These are phyloP conservation scores for Nephotettix cincticeps DNA, from an alignment of 1,140 invertebrate genomes.

Conservation along the genomic window DNA sequence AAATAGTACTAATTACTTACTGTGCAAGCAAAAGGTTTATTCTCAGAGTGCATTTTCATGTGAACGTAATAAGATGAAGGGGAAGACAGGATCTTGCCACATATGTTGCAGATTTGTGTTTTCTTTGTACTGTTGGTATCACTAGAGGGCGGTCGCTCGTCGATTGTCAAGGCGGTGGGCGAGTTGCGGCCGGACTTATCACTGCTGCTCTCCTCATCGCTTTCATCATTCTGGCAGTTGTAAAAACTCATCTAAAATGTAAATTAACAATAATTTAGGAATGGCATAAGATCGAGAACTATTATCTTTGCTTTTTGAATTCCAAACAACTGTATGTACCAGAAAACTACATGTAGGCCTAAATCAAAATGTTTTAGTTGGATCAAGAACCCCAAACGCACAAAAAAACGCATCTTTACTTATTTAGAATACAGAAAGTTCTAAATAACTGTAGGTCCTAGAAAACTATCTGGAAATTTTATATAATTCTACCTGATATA, in stretches of 20 bases:
- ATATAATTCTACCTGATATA: too few species aligned
- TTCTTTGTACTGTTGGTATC: slow-evolving; percentile 24
- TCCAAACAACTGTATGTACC: too few species aligned
- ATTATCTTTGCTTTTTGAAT: too few species aligned
- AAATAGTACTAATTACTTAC: slow-evolving; percentile 45
- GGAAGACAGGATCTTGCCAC: slow-evolving; percentile 71
- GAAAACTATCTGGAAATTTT: too few species aligned
- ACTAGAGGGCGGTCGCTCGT: slow-evolving; percentile 15
- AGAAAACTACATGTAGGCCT: too few species aligned
- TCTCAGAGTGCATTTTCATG: slow-evolving; percentile 75
- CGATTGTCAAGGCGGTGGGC: background rate
- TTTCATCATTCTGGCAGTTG: slow-evolving; percentile 7
- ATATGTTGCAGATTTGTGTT: slow-evolving; percentile 62
- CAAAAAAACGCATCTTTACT: too few species aligned
- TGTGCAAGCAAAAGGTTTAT: slow-evolving; percentile 77
- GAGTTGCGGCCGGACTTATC: slow-evolving; percentile 4
- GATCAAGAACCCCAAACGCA: too few species aligned
- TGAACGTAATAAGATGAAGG: slow-evolving; percentile 77
- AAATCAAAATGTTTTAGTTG: too few species aligned
- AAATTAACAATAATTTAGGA: too few species aligned
- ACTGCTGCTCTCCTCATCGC: slow-evolving; percentile 9
- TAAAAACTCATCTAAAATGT: slow-evolving; percentile 13
- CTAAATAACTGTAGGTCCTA: too few species aligned
- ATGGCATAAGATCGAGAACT: too few species aligned
- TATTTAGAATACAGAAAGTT: too few species aligned